phyloP scores from a whole-genome alignment of 1,140 invertebrate species.

The Scaptomyza pallida region DNA sequence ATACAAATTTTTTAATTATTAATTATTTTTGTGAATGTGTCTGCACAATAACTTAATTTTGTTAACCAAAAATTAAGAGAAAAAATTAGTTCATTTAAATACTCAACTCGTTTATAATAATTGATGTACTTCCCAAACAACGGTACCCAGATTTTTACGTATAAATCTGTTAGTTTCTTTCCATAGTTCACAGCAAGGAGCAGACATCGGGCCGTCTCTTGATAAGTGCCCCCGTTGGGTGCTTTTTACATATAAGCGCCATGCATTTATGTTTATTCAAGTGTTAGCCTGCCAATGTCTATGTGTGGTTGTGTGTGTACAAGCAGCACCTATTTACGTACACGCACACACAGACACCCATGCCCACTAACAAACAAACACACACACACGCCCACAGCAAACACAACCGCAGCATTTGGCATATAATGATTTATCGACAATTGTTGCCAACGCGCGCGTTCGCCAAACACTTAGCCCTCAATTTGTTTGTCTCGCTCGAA shows the following conservation, averaged over 20 bases:
- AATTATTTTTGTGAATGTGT: no score
- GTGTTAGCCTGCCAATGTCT: constrained; percentile 47
- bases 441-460: constrained; percentile 35
- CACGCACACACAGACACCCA: constrained; percentile 20
- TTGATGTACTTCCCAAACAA: no score
- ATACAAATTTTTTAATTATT: no score
- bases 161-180: background rate
- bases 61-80: no score
- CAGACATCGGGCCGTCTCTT: constrained; percentile 35
- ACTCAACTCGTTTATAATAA: no score
- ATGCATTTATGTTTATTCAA: constrained; percentile 77
- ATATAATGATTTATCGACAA: constrained; percentile 74
- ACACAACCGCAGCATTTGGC: constrained; percentile 44
- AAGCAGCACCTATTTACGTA: constrained; percentile 51
- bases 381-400: constrained; percentile 33
- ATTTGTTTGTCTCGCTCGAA: constrained; percentile 47
- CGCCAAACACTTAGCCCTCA: constrained; percentile 31
- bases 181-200: constrained; percentile 12
- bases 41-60: no score
- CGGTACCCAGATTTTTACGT: background rate
- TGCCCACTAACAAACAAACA: background rate
- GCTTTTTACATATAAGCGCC: constrained; percentile 74
- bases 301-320: constrained; percentile 15
- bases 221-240: constrained; percentile 75
- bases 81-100: no score